phyloP scores from a whole-genome alignment of 2,888 invertebrate species.

The Adineta ricciae region DNA sequence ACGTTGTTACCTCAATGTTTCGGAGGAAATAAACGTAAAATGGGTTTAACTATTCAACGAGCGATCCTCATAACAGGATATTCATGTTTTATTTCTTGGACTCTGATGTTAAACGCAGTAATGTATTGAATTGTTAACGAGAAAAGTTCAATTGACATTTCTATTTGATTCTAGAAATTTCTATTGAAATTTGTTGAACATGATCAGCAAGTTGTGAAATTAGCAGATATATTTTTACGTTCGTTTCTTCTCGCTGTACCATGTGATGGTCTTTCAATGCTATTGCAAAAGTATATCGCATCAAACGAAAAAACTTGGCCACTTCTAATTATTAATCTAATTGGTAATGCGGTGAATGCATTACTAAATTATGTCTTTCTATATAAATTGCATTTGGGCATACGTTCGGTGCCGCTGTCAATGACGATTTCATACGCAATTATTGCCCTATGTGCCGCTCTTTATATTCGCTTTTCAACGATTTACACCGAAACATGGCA shows the following conservation, averaged over 20 bases:
- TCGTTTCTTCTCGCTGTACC: not conserved
- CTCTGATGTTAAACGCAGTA: not conserved
- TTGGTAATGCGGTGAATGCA: not conserved
- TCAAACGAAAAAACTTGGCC: not conserved
- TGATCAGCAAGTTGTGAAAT: not conserved
- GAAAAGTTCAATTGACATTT: too few relatives aligned
- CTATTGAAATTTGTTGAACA: not conserved
- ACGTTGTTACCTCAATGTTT: not conserved
- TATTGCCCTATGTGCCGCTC: not conserved
- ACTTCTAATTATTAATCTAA: not conserved
- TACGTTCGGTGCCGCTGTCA: not conserved
- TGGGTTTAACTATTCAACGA: not conserved
- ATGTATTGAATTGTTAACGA: too few relatives aligned
- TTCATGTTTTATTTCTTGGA: not conserved
- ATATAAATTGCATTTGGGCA: not conserved
- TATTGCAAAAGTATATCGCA: not conserved
- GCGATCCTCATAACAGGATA: not conserved
- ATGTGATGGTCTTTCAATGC: not conserved
- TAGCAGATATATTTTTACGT: not conserved
- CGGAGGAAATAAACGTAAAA: not conserved
- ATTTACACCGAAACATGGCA: conserved; percentile 11
- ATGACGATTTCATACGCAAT: not conserved
- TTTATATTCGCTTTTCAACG: not conserved
- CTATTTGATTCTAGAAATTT: conserved; percentile 7
- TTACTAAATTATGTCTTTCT: not conserved